Conservation (phyloP, 2,888 invertebrate genomes). For the Hemicrepidius hirtus region DNA sequence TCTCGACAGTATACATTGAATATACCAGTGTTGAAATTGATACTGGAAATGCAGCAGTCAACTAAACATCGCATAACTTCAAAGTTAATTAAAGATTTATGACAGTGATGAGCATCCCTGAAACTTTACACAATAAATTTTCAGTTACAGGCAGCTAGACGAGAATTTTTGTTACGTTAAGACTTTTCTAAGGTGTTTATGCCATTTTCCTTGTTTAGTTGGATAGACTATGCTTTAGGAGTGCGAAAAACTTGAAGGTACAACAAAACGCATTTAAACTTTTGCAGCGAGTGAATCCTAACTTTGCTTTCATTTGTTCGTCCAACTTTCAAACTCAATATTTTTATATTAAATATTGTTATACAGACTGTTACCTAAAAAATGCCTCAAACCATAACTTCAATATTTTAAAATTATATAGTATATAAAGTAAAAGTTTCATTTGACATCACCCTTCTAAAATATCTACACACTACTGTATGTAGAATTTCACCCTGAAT, state of each 20-base stretch:
- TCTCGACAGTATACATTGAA: conserved; percentile 5
- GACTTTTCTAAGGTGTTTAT: neutral
- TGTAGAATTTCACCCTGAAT: no score
- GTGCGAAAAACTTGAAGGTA: conserved; percentile 11
- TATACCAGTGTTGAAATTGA: conserved; percentile 10
- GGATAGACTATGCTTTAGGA: conserved; percentile 6
- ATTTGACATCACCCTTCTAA: no score
- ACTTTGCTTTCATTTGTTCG: conserved; percentile 10
- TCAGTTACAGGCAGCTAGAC: neutral
- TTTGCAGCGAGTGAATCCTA: neutral
- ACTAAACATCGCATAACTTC: neutral
- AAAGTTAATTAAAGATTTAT: conserved; percentile 31
- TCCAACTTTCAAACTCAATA: conserved; percentile 1
- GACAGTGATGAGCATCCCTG: neutral
- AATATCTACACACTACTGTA: no score
- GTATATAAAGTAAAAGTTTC: no score
- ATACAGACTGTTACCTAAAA: no score
- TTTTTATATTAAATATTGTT: neutral
- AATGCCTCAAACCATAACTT: no score
- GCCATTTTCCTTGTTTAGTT: neutral
- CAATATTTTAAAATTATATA: no score
- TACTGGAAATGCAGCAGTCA: conserved; percentile 16
- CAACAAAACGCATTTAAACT: conserved; percentile 12
- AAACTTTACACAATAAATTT: neutral
- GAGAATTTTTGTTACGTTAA: neutral